Evolutionary conservation across 2,888 invertebrate species (phyloP).

Genomic region (Sesia apiformis): DNA sequence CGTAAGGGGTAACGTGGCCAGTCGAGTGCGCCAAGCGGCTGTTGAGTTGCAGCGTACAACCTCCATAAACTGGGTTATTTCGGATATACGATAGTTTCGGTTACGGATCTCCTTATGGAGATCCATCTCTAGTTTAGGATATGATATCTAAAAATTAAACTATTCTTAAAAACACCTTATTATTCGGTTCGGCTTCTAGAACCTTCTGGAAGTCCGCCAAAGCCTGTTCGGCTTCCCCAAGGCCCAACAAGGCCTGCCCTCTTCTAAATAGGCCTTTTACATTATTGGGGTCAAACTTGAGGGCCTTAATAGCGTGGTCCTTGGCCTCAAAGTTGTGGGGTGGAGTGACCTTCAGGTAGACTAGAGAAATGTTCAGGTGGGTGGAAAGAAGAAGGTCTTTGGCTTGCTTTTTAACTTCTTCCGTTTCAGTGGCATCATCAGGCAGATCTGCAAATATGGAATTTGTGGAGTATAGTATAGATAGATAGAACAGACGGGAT

Average conservation of each 20-base stretch:
- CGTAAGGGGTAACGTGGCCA: no score
- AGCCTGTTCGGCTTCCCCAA: slow-evolving; percentile 87
- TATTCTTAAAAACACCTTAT: slow-evolving; percentile 66
- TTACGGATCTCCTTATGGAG: no score
- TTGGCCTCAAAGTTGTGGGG: slow-evolving; percentile 79
- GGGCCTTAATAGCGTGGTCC: slow-evolving; percentile 83
- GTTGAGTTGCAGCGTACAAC: no score
- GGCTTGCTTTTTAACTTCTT: slow-evolving; percentile 30
- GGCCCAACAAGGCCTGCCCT: slow-evolving; percentile 84
- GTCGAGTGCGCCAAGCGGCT: no score
- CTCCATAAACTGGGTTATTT: no score
- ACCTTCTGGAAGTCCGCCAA: slow-evolving; percentile 85
- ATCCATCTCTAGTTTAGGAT: no score
- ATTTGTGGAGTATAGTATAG: no score
- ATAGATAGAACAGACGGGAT: no score
- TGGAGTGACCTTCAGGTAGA: slow-evolving; percentile 84
- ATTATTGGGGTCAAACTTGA: slow-evolving; percentile 82
- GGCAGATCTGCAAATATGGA: slow-evolving; percentile 28
- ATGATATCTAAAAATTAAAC: no score
- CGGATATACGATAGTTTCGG: no score
- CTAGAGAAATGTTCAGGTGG: slow-evolving; percentile 87
- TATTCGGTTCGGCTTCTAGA: slow-evolving; percentile 85
- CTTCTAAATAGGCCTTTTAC: slow-evolving; percentile 93
- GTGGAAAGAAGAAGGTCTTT: slow-evolving; percentile 78
- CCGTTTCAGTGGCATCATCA: slow-evolving; percentile 30